These are phyloP conservation scores for Chaetophractus vellerosus DNA, from an alignment of 2,797 vertebrate species.

Conservation along the genomic window DNA sequence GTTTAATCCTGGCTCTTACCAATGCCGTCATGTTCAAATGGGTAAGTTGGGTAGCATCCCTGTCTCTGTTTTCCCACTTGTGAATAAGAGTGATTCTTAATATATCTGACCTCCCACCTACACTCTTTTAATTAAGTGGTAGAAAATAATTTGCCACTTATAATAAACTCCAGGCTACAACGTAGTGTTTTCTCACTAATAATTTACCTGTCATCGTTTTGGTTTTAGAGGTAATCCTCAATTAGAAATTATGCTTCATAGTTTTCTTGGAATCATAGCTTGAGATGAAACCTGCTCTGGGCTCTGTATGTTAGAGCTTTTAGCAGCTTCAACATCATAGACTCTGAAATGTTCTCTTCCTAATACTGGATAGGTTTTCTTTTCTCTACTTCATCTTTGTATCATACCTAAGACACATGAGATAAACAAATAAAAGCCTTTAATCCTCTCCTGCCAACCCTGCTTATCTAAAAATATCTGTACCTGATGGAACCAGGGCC, in stretches of 20 bases:
- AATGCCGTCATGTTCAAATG: conserved; percentile 51
- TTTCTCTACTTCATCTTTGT: background rate
- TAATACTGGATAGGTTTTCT: background rate
- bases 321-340: background rate
- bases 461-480: background rate
- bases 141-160: conserved; percentile 23
- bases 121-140: conserved; percentile 26
- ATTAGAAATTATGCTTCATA: background rate
- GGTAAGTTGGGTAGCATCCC: background rate
- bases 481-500: background rate
- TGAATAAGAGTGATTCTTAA: conserved; percentile 32
- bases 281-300: background rate
- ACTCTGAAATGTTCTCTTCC: background rate
- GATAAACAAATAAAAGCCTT: background rate
- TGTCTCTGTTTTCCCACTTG: conserved; percentile 26
- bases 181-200: background rate
- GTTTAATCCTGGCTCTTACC: conserved; percentile 59
- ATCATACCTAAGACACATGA: background rate
- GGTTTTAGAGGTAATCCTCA: background rate
- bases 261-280: conserved; percentile 1
- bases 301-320: background rate
- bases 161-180: background rate
- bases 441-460: background rate
- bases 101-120: background rate
- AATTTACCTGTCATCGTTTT: background rate